These are phyloP conservation scores for Leucophenga montana DNA, from an alignment of 2,888 invertebrate species.

Conservation along the genomic window DNA sequence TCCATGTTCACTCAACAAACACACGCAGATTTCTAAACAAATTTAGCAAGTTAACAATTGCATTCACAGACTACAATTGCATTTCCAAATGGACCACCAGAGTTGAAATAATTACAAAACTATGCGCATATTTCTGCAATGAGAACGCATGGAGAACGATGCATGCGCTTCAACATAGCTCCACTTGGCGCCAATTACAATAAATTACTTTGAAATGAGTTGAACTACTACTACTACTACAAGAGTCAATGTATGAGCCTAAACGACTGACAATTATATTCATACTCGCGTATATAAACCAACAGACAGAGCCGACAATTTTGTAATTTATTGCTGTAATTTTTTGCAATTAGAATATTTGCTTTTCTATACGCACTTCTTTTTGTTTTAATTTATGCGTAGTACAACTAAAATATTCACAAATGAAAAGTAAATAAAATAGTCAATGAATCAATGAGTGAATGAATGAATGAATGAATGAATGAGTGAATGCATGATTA, in stretches of 20 bases:
- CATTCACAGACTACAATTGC: too few species aligned
- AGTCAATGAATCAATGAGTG: too few species aligned
- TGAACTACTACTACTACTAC: neutral
- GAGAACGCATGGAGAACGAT: neutral
- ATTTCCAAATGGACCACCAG: neutral
- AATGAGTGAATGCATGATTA: too few species aligned
- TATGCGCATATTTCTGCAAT: neutral
- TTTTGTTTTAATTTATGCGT: too few species aligned
- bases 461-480: too few species aligned
- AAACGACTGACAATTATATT: too few species aligned
- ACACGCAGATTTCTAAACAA: too few species aligned
- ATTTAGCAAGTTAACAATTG: too few species aligned
- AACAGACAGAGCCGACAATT: constrained; percentile 4
- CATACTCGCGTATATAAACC: neutral
- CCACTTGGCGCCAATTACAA: constrained; percentile 4
- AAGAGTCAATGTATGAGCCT: neutral
- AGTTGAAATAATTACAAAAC: constrained; percentile 9
- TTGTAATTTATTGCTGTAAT: constrained; percentile 20
- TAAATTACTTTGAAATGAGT: constrained; percentile 22
- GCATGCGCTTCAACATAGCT: neutral
- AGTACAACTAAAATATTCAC: too few species aligned
- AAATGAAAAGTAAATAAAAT: too few species aligned
- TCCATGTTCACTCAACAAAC: too few species aligned
- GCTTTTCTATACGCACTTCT: neutral
- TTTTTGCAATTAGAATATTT: constrained; percentile 18